Evolutionary conservation across 2,113 vertebrate species (phyloP), one percentile per base, ranked within the genome.

Genomic region (Sylvilagus bachmani): DNA sequence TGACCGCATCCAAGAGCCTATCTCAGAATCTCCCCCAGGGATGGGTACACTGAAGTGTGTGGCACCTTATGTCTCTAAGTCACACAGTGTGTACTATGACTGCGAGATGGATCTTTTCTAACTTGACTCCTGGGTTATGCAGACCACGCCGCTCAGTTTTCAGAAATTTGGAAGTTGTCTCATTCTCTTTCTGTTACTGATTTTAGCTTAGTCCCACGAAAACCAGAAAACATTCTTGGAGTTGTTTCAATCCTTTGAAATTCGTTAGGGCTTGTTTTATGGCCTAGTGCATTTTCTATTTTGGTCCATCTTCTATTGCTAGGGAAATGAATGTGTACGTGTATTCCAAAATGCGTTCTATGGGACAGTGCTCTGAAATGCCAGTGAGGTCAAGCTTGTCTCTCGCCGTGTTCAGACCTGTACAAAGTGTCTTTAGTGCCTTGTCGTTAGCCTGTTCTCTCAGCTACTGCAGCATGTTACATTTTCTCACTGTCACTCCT

Each of bases 161-260:
- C 87, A 83, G 38, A 85, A 90, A 93, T 89, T 84, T 90, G 79
- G 73, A 95, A 93, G 61, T n/a, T 93, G 87, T 81, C 90, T 96
- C 81, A 55, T 73, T 90, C 95, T 85, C 82, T 90, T 88, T 95
- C 94, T 97, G 95, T 96, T 95, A 90, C 5, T 96, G 88, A 95
- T 97, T 96, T 97, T 93, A 88, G 8, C 73, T 95, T 96, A 97
- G 83, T 96, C 70, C 95, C 27, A 36, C 69, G 88, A 69, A 96
- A 95, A 85, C 87, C 95, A 96, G 88, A 86, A 90, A 95, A 81
- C 74, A 90, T 96, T 92, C 64, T 92, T 93, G 90, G 69, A 95
- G 70, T 88, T 92, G 90, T 81, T 96, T 95, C 90, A 96, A 22
- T 55, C 82, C 88, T 97, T 96, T 95, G 95, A 97, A 96, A 96